phyloP scores from a whole-genome alignment of 37 sponge, comb jelly and placozoan species.

The Halichondria panicea region DNA sequence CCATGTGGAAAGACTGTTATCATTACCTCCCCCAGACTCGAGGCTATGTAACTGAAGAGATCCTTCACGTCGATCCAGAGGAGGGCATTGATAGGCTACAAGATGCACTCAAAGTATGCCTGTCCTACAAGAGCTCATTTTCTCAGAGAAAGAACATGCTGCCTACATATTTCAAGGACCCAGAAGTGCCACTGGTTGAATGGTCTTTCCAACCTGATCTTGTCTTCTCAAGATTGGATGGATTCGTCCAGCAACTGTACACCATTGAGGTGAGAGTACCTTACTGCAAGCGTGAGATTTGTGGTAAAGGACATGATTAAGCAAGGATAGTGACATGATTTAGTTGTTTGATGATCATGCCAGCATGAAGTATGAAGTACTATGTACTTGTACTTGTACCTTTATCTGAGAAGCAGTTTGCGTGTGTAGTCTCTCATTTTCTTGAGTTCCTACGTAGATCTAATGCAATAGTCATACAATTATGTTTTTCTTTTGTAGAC shows the following conservation, averaged over 20 bases:
- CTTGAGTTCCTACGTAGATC: too few relatives aligned
- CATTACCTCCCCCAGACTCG: too few relatives aligned
- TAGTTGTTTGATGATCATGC: too few relatives aligned
- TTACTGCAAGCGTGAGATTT: background rate
- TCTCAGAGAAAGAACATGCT: slow-evolving; percentile 45
- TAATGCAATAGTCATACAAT: background rate
- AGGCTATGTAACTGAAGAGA: slow-evolving; percentile 79
- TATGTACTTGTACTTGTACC: too few relatives aligned
- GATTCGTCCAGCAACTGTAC: slow-evolving; percentile 66
- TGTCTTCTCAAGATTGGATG: slow-evolving; percentile 81
- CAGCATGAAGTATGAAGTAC: too few relatives aligned
- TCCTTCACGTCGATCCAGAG: slow-evolving; percentile 84
- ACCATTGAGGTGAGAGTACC: slow-evolving; percentile 61
- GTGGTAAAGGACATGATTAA: too few relatives aligned
- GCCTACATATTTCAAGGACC: slow-evolving; percentile 73
- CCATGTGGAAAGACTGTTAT: too few relatives aligned
- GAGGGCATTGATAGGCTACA: slow-evolving; percentile 87
- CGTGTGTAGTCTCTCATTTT: background rate
- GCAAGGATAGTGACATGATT: too few relatives aligned
- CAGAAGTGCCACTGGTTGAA: slow-evolving; percentile 18
- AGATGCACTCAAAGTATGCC: slow-evolving; percentile 78
- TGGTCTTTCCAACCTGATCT: slow-evolving; percentile 85
- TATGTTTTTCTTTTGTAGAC: slow-evolving; percentile 48
- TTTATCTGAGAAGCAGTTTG: slow-evolving; percentile 1
- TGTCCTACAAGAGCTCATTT: slow-evolving; percentile 52